Conservation (phyloP, 2,888 invertebrate genomes). For the Halocaridina rubra region DNA sequence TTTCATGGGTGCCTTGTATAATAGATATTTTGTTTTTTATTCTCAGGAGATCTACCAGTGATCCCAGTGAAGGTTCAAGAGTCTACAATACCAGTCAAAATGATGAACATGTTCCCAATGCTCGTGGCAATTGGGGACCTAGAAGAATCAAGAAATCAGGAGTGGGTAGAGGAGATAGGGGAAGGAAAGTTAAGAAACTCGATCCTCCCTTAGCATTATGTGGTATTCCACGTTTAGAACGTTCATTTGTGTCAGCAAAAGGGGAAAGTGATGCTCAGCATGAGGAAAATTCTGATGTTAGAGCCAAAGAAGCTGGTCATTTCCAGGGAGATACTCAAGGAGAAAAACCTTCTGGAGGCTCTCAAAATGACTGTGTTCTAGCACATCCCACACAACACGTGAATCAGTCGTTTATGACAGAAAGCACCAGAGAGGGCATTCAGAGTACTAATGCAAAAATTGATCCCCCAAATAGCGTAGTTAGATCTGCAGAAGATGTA, state of each 20-base stretch:
- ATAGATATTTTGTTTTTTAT: neutral
- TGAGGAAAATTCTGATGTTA: neutral
- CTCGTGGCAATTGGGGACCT: conserved; percentile 5
- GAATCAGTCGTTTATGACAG: neutral
- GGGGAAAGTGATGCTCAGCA: neutral
- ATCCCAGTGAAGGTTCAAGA: neutral
- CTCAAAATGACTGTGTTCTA: too few relatives aligned
- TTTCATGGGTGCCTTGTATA: neutral
- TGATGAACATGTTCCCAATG: neutral
- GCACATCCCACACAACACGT: neutral
- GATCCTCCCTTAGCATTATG: conserved; percentile 45
- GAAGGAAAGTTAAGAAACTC: neutral
- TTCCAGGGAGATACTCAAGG: too few relatives aligned
- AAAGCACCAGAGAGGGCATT: neutral
- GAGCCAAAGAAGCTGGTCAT: neutral
- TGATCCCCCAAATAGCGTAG: neutral
- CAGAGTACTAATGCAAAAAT: neutral
- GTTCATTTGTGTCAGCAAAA: conserved; percentile 50
- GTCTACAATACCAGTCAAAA: neutral
- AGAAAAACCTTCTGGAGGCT: neutral
- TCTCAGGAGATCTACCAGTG: neutral
- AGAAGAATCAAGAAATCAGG: neutral
- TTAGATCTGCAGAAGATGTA: neutral
- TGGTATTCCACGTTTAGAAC: conserved; percentile 59
- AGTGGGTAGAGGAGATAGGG: neutral